These are phyloP conservation scores for Lophura nycthemera DNA, from an alignment of 2,113 vertebrate species.

Conservation along the genomic window DNA sequence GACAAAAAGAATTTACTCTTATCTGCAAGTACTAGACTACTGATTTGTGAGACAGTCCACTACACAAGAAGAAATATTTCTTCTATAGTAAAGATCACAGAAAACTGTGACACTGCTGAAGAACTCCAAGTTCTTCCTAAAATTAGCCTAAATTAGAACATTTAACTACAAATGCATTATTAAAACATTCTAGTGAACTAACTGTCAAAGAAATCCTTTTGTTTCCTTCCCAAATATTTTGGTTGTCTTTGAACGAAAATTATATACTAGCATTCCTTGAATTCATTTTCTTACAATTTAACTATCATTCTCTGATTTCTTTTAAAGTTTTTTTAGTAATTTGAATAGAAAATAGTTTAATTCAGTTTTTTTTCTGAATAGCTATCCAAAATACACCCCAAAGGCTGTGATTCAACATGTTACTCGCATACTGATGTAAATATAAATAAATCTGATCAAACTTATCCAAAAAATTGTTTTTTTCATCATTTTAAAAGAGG, in stretches of 20 bases:
- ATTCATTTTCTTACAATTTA: constrained; percentile 41
- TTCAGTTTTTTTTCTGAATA: background rate
- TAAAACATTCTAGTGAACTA: constrained; percentile 31
- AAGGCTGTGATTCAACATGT: background rate
- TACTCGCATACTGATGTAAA: background rate
- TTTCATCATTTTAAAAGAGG: background rate
- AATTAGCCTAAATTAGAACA: constrained; percentile 28
- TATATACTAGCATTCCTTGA: constrained; percentile 33
- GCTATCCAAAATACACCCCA: background rate
- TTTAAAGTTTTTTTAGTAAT: background rate
- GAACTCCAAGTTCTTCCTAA: background rate
- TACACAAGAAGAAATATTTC: background rate
- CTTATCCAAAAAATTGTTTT: background rate
- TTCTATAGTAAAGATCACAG: background rate
- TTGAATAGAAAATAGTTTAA: background rate
- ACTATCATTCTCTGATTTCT: background rate
- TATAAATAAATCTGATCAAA: background rate
- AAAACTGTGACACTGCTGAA: background rate
- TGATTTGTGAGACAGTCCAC: background rate
- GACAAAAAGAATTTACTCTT: background rate
- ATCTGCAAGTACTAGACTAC: background rate
- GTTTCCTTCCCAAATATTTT: constrained; percentile 61
- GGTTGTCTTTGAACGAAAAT: constrained; percentile 36
- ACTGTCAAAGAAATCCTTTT: constrained; percentile 35
- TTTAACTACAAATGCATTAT: constrained; percentile 47